These are phyloP conservation scores for Enteromius fasciolatus DNA, from an alignment of 2,797 vertebrate species.

Conservation along the genomic window DNA sequence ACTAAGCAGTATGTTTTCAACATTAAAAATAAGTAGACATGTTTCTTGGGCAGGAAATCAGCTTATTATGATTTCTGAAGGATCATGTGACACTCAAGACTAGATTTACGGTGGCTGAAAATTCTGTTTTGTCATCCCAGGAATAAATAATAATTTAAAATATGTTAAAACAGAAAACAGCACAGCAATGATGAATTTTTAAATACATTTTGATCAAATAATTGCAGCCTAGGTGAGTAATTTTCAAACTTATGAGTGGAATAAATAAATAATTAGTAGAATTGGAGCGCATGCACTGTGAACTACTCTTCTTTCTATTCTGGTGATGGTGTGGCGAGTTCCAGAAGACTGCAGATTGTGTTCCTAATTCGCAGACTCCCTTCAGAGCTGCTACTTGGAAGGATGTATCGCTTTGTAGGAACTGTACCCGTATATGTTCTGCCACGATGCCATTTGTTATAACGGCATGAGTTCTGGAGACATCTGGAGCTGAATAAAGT, in stretches of 20 bases:
- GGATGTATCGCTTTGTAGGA: not conserved
- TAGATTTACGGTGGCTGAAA: not conserved
- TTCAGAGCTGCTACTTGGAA: slow-evolving; percentile 14
- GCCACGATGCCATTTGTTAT: slow-evolving; percentile 6
- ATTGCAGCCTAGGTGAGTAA: not conserved
- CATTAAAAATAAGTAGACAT: not conserved
- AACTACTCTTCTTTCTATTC: not conserved
- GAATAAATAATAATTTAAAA: not conserved
- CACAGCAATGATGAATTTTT: not conserved
- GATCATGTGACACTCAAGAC: not conserved
- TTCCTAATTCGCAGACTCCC: not conserved
- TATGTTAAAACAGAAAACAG: not conserved
- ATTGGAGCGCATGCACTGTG: not conserved
- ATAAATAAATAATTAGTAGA: not conserved
- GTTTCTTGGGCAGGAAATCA: not conserved
- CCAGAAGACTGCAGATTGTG: slow-evolving; percentile 28
- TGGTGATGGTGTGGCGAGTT: not conserved
- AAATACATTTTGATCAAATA: not conserved
- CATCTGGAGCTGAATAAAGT: not conserved
- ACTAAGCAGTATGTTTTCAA: not conserved
- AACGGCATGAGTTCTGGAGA: slow-evolving; percentile 11
- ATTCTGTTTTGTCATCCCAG: not conserved
- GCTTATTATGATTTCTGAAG: not conserved
- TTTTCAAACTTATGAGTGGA: not conserved
- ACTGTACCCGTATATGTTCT: slow-evolving; percentile 4